phyloP scores from a whole-genome alignment of 2,797 vertebrate genomes.

The Halcyon leucocephala region DNA sequence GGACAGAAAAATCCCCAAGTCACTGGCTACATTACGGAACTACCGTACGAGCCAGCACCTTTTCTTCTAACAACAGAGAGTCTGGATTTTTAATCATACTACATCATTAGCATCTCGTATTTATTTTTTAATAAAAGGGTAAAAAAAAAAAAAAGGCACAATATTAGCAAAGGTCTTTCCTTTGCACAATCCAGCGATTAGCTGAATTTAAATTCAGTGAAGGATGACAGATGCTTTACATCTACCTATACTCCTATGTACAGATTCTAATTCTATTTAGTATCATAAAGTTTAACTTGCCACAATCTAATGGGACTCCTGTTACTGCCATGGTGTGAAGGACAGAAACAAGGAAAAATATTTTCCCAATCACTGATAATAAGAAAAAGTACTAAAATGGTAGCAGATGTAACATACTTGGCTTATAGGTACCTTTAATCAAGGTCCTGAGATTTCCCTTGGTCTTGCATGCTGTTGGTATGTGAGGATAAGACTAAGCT shows the following conservation, averaged over 20 bases:
- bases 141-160: background rate
- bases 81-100: background rate
- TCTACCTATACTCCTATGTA: background rate
- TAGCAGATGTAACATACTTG: background rate
- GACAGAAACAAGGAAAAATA: background rate
- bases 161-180: background rate
- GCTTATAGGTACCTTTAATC: background rate
- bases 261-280: background rate
- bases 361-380: background rate
- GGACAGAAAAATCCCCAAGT: background rate
- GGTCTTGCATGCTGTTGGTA: background rate
- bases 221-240: background rate
- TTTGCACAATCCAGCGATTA: background rate
- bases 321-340: background rate
- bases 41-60: background rate
- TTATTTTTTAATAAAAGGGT: background rate
- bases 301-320: background rate
- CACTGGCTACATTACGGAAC: background rate
- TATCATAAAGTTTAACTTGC: background rate
- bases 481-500: background rate
- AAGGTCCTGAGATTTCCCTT: background rate
- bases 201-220: background rate
- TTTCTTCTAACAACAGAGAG: background rate
- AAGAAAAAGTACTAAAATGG: background rate
- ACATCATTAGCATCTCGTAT: background rate